Evolutionary conservation across 2,888 invertebrate genomes (phyloP).

Genomic region (Nebria salina): DNA sequence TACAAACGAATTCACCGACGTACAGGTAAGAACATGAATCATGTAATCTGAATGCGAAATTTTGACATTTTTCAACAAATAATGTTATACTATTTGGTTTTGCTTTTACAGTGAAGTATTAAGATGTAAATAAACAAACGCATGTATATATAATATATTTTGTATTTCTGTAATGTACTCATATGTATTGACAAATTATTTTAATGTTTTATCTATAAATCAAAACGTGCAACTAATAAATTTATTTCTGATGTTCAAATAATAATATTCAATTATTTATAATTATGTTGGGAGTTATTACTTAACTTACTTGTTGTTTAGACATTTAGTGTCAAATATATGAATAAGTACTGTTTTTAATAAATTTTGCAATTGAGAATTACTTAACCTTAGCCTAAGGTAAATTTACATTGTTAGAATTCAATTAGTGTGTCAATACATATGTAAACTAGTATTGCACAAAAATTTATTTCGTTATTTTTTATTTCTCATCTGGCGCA

Average conservation of each 20-base stretch:
- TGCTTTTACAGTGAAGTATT: neutral
- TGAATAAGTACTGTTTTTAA: neutral
- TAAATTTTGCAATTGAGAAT: neutral
- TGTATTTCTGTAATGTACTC: neutral
- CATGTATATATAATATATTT: neutral
- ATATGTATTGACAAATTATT: neutral
- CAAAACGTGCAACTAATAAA: neutral
- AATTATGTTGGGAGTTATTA: neutral
- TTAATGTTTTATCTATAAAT: neutral
- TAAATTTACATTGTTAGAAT: neutral
- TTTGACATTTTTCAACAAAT: neutral
- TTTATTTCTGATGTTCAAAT: neutral
- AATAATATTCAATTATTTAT: neutral
- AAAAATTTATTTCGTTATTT: neutral
- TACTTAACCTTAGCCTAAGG: neutral
- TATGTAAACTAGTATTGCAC: neutral
- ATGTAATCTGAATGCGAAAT: neutral
- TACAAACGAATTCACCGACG: slow-evolving; percentile 14
- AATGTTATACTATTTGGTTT: neutral
- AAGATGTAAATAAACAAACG: neutral
- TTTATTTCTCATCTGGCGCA: neutral
- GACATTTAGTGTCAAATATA: neutral
- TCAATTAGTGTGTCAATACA: neutral
- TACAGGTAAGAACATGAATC: neutral
- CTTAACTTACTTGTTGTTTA: neutral